Evolutionary conservation across 2,888 invertebrate species (phyloP).

Genomic region (Aethes cnicana): DNA sequence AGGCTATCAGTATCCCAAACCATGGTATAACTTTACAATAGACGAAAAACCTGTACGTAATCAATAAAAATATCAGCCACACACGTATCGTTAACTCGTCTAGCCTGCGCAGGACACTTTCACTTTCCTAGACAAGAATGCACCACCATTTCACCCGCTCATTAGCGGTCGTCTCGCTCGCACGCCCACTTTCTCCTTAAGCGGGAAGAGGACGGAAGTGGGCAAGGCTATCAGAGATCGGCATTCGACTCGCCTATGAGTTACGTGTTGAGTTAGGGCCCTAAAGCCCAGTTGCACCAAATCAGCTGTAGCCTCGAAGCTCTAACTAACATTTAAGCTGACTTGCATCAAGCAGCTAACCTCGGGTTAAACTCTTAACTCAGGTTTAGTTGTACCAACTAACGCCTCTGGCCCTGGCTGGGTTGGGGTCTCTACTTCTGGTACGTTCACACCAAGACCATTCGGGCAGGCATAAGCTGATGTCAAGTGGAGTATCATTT

Average conservation of each 20-base stretch:
- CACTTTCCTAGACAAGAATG: slow-evolving; percentile 45
- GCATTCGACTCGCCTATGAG: slow-evolving; percentile 51
- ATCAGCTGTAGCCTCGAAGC: no score
- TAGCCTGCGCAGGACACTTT: slow-evolving; percentile 40
- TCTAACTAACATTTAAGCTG: no score
- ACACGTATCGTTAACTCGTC: slow-evolving; percentile 4
- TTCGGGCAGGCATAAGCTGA: no score
- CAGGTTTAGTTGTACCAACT: no score
- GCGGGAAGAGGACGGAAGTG: slow-evolving; percentile 45
- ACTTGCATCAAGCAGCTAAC: no score
- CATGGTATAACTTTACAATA: no score
- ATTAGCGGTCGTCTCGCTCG: slow-evolving; percentile 61
- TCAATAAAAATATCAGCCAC: slow-evolving; percentile 10
- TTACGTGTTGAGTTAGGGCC: slow-evolving; percentile 32
- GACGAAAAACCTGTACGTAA: not conserved
- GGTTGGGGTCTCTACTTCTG: no score
- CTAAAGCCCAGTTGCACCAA: slow-evolving; percentile 16
- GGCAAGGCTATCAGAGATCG: slow-evolving; percentile 50
- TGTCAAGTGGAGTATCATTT: no score
- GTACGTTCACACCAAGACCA: no score
- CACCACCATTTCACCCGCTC: slow-evolving; percentile 58
- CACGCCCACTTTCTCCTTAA: slow-evolving; percentile 43
- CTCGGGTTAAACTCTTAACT: no score
- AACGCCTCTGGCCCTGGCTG: no score
- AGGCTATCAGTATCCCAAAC: no score